Evolutionary conservation across 1,140 invertebrate species (phyloP).

Genomic region (Euwallacea similis): DNA sequence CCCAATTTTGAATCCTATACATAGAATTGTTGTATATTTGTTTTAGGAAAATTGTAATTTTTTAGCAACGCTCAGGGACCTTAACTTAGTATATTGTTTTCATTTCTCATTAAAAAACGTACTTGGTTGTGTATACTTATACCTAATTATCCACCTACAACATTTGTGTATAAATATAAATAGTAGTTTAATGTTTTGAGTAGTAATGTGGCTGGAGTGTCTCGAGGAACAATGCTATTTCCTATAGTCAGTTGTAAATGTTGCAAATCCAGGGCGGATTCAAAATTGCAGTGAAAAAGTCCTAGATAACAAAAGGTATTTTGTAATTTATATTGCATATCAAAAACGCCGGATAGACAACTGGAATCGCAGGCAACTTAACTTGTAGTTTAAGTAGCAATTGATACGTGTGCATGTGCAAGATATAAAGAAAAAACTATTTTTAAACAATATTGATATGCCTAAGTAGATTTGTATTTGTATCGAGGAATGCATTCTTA

Average conservation of each 20-base stretch:
- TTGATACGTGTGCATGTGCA: constrained; percentile 7
- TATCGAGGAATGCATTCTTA: constrained; percentile 21
- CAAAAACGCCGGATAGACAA: background rate
- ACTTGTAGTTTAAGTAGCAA: background rate
- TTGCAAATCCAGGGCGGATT: too few species aligned
- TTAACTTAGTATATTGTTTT: constrained; percentile 28
- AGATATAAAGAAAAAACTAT: constrained; percentile 21
- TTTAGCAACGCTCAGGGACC: constrained; percentile 43
- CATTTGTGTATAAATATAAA: background rate
- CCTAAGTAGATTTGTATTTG: constrained; percentile 10
- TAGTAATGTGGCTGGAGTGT: background rate
- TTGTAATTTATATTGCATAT: constrained; percentile 8
- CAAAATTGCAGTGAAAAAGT: background rate
- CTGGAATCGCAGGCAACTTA: too few species aligned
- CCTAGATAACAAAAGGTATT: background rate
- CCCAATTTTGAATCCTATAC: too few species aligned
- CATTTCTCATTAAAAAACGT: constrained; percentile 9
- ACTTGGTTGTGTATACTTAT: constrained; percentile 26
- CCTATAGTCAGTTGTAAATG: too few species aligned
- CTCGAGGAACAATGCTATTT: too few species aligned
- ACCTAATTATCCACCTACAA: constrained; percentile 17
- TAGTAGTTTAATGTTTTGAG: background rate
- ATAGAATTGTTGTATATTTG: background rate
- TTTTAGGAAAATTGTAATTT: background rate
- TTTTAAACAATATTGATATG: constrained; percentile 30